Base-by-base conservation (phyloP, 2,113 vertebrate genomes). In the Vicugna pacos region DNA sequence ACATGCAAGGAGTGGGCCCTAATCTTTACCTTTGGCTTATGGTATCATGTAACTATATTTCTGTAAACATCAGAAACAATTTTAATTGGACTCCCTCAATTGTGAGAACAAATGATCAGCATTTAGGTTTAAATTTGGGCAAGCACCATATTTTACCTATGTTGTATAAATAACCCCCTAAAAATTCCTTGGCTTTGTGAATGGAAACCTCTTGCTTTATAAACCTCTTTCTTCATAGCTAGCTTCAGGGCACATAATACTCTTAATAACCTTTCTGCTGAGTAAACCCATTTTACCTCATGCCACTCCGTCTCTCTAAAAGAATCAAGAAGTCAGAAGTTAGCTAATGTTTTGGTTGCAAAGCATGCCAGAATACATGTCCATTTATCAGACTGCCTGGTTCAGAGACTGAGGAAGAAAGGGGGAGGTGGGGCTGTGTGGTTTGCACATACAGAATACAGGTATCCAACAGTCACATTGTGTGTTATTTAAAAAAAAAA, bases 71-170 rank as follows among this genome's bases (percentile, higher is more conserved):
- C 67, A 83, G 56, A 24, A 92, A 22, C 13, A 80, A 14, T 83
- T 87, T 81, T 95, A 80, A 77, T 48, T 83, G 20, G 32, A 35
- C 19, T 32, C 83, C 73, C 22, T 96, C 42, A 85, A 35, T 38
- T 91, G 22, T 95, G 65, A 88, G n/a, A 89, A 92, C 30, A 81
- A 32, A 28, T 95, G 19, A 80, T 38, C 50, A 48, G 64, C 35
- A 96, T 16, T 91, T 81, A 77, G 42, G 56, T 93, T 93, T 91
- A 93, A 91, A 92, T 95, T 88, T 70, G 15, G 35, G 32, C 30
- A 67, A 94, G 94, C 38, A 79, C 64, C 62, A 72, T 48, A 67
- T 83, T 96, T 93, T 83, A 94, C 48, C 20, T 77, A 90, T 67
- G 3, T 83, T 96, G 16, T 86, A 16, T 38, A 82, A 77, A 52